A percentile compares a stretch with the other conserved stretches of the same genome.
Conservation (phyloP, 2,797 vertebrate genomes). For the Hippoglossus hippoglossus region DNA sequence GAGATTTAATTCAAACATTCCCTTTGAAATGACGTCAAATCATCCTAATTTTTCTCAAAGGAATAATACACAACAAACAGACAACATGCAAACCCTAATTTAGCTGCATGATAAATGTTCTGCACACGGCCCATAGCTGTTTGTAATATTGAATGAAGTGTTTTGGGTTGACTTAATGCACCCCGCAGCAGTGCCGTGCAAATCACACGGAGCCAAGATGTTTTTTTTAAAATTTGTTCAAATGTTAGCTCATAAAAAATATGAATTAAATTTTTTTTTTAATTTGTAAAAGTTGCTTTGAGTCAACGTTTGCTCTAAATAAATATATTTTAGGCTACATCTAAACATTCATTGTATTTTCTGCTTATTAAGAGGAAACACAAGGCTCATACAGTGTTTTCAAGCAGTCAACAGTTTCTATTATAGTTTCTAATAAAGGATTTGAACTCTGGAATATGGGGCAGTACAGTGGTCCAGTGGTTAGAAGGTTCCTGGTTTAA, state of each 20-base stretch:
- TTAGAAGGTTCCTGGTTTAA: too few species aligned
- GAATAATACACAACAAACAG: background rate
- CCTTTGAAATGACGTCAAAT: background rate
- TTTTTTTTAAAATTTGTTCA: slow-evolving; percentile 15
- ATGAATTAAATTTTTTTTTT: too few species aligned
- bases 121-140: slow-evolving; percentile 2
- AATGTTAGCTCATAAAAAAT: background rate
- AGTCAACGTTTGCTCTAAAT: background rate
- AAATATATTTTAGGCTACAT: background rate
- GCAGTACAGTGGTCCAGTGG: too few species aligned
- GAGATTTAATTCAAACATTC: background rate
- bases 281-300: background rate
- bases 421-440: background rate
- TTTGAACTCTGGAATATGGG: background rate
- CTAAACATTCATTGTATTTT: background rate
- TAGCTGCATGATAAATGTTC: background rate
- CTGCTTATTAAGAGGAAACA: background rate
- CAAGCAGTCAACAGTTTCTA: background rate
- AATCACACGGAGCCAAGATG: slow-evolving; percentile 5
- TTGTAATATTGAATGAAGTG: slow-evolving; percentile 1
- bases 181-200: background rate
- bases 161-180: slow-evolving; percentile 13
- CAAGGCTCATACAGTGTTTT: background rate
- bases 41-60: background rate
- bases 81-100: background rate